phyloP scores from a whole-genome alignment of 2,797 vertebrate species.

The Acropternis orthonyx region DNA sequence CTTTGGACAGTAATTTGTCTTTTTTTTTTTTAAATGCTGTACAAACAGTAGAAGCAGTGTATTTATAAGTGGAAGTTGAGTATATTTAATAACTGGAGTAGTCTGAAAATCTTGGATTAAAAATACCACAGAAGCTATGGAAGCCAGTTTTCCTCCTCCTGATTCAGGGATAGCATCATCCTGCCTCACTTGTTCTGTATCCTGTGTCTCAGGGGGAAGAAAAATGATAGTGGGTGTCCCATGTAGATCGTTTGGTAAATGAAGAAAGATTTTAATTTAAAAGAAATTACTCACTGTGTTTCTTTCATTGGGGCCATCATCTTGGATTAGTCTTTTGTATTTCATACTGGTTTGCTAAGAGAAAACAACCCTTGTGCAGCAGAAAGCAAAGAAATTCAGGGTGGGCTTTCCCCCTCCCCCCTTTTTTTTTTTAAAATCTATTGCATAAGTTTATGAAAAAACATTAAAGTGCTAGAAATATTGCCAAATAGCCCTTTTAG shows the following conservation, averaged over 20 bases:
- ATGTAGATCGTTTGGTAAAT: background rate
- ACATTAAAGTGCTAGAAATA: background rate
- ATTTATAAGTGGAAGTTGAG: background rate
- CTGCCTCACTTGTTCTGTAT: background rate
- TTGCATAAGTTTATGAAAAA: background rate
- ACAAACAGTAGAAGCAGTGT: background rate
- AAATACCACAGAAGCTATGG: background rate
- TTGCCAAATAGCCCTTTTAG: background rate
- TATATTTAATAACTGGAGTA: background rate
- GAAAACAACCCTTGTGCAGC: background rate
- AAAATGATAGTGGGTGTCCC: background rate
- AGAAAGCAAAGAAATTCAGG: background rate
- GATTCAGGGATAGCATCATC: background rate
- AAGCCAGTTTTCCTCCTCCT: background rate
- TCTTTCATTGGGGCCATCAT: background rate
- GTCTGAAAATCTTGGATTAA: background rate
- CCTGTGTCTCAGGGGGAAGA: background rate
- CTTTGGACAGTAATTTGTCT: background rate
- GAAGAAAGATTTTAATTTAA: background rate
- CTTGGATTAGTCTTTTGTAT: background rate
- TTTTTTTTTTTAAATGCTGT: background rate
- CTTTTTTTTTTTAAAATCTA: background rate
- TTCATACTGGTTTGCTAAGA: background rate
- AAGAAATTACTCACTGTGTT: background rate
- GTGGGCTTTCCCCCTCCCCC: too few species aligned